Evolutionary conservation across 1,140 invertebrate genomes (phyloP), one percentile per base, ranked within the genome.

Genomic region (Leucophenga varia): DNA sequence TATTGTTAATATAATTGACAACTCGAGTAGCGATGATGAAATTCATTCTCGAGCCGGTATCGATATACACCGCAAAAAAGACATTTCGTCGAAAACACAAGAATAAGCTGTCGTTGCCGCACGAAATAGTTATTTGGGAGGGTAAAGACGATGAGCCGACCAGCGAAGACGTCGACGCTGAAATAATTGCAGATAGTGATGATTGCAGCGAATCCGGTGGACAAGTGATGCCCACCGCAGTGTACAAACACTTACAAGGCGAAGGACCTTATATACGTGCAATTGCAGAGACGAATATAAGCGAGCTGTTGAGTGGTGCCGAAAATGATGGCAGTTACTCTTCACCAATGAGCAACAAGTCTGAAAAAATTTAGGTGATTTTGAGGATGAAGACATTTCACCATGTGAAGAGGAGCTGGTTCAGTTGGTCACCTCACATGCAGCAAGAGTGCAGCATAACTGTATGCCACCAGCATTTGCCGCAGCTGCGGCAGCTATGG

Each of bases 281-380:
- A 13, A 74, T 75, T 42, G 57, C 61, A 12, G 70, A 75, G 20
- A 72, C 76, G n/a, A 79, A 79, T 52, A 77, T 80, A 31, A 76
- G 78, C 37, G 86, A 87, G 52, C 81, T 88, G 54, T 61, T 86
- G 4, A 86, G 84, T 35, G 83, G 81, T 0, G 86, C 87, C 46
- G 88, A 90, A 64, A 82, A 83, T 47, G 83, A 85, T 57, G 89
- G 88, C 1, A 89, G 86, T 50, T 88, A 90, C 61, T 94, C 91
- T 31, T 95, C 92, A 16, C 81, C 89, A 14, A 86, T 94, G 76
- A 93, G 90, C 32, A 92, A 89, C 47, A 94, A 95, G 77, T 94
- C 91, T n/a, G 91, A 94, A 56, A 95, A 54, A 95, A 95, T 74
- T 86, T 95, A 83, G 91, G 91, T 0, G 93, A 95, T 76, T 92